Base-by-base conservation (phyloP, 2,113 vertebrate species). In the Clinocottus analis region DNA sequence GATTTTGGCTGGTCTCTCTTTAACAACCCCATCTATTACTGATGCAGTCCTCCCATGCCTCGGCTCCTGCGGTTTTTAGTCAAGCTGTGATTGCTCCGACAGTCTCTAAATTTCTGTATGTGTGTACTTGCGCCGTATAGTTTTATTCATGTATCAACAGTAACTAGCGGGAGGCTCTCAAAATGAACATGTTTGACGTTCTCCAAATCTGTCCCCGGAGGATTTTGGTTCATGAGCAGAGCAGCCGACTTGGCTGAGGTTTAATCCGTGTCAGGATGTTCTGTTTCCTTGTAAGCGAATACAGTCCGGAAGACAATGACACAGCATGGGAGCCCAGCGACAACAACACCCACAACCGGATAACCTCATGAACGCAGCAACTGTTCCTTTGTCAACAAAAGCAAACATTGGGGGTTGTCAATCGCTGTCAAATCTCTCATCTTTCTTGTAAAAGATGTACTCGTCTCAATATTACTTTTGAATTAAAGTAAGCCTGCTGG, bases 211-310 rank as follows among this genome's bases (percentile, higher is more conserved):
- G 35, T 60, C 27, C 29, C 74, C 27, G 0, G 49, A 51, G 68
- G 29, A n/a, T 87, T 87, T 60, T 6, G 55, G 77, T 71, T 16
- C 8, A 7, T 3, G 64, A 80, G 75, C 63, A 64, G 6, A 75
- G 49, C 61, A 29, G 73, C 62, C 11, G 41, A 60, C 63, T 72
- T 79, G 80, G 79, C 66, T 27, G 58, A 53, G 77, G 61, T 80
- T 77, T 69, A 79, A 68, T 80, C 67, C 68, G 29, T 83, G 77
- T 79, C 63, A 47, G 70, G 71, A 62, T 88, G 80, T 75, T 87
- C 75, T 74, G 47, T 75, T 82, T 87, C 25, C 64, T 76, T 77
- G 49, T 19, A 33, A 67, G 51, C 60, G 60, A 80, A 82, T 71
- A 21, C 43, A 61, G 70, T 65, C 66, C 47, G 37, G 55, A 43